A percentile compares a stretch with the other conserved stretches of the same genome.
phyloP scores from a whole-genome alignment of 2,113 vertebrate genomes.

The Cavia aperea region DNA sequence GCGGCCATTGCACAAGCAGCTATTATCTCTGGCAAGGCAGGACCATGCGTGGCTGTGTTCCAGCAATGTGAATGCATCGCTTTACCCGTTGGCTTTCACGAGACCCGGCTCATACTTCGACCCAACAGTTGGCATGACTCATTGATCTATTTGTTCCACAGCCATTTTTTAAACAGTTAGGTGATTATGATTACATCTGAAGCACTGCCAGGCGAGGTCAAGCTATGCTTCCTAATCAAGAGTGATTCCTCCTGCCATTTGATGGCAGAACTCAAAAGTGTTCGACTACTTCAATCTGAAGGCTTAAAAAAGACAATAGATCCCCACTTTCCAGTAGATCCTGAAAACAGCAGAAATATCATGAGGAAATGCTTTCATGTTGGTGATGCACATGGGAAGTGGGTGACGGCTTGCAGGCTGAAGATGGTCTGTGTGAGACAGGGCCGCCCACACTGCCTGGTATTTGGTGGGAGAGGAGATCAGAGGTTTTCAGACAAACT shows the following conservation, averaged over 20 bases:
- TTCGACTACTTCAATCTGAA: background rate
- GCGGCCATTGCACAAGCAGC: background rate
- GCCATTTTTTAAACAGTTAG: background rate
- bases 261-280: background rate
- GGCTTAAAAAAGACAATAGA: background rate
- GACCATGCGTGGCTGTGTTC: background rate
- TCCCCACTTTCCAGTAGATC: background rate
- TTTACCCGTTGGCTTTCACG: background rate
- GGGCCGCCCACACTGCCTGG: background rate
- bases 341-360: background rate
- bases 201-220: background rate
- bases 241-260: background rate
- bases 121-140: too few relatives aligned
- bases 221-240: background rate
- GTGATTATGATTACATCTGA: background rate
- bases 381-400: too few relatives aligned
- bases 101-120: background rate
- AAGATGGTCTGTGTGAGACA: background rate
- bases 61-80: accelerated
- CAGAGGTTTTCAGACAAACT: background rate
- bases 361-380: background rate
- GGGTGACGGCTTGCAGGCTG: too few relatives aligned
- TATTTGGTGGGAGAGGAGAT: too few relatives aligned
- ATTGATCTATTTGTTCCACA: background rate
- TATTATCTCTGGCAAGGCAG: background rate